Evolutionary conservation across 2,888 invertebrate species (phyloP).

Genomic region (Scaptomyza caliginosa): DNA sequence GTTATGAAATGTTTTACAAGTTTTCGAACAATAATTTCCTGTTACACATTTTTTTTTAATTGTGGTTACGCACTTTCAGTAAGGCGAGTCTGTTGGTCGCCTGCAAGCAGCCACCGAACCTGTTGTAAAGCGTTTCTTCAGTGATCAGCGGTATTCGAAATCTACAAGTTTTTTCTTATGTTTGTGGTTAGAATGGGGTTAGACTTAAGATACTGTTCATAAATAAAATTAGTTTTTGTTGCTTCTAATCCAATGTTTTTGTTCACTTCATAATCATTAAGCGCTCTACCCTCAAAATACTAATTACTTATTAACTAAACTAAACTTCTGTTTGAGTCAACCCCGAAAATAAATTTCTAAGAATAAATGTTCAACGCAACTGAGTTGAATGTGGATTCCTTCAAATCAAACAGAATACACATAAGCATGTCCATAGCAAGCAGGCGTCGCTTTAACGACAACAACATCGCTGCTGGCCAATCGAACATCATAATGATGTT

Average conservation of each 20-base stretch:
- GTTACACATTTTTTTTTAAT: slow-evolving; percentile 57
- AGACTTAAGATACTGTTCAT: too few relatives aligned
- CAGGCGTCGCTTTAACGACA: slow-evolving; percentile 2
- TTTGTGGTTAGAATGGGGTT: neutral
- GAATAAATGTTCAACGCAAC: slow-evolving; percentile 12
- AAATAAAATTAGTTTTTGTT: too few relatives aligned
- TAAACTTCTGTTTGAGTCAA: slow-evolving; percentile 45
- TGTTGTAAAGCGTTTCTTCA: slow-evolving; percentile 68
- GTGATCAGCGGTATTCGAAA: slow-evolving; percentile 28
- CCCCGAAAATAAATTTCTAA: slow-evolving; percentile 46
- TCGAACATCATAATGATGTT: slow-evolving; percentile 50
- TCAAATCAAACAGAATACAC: slow-evolving; percentile 12
- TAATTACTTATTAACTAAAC: slow-evolving; percentile 53
- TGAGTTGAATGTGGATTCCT: slow-evolving; percentile 15
- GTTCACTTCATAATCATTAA: slow-evolving; percentile 57
- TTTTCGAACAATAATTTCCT: slow-evolving; percentile 52
- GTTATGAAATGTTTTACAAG: slow-evolving; percentile 69
- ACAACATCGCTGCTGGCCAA: slow-evolving; percentile 3
- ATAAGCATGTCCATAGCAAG: slow-evolving; percentile 15
- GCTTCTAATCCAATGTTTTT: neutral
- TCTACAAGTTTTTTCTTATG: neutral
- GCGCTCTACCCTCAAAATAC: slow-evolving; percentile 38
- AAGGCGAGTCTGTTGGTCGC: slow-evolving; percentile 37
- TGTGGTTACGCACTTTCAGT: slow-evolving; percentile 62
- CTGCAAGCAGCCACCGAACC: slow-evolving; percentile 46